phyloP scores from a whole-genome alignment of 2,888 invertebrate species.

The Slavum lentiscoides region DNA sequence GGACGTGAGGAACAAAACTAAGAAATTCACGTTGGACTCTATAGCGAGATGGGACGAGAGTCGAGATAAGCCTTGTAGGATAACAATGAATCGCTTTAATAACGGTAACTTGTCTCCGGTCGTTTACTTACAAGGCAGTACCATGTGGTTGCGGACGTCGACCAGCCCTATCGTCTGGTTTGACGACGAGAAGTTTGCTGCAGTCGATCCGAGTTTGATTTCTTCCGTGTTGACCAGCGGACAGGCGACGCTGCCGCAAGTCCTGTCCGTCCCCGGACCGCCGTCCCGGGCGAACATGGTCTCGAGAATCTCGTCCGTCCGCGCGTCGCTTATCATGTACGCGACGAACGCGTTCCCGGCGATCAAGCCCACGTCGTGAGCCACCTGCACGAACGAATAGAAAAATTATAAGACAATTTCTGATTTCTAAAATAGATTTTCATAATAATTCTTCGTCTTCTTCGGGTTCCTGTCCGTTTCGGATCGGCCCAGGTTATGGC shows the following conservation, averaged over 20 bases:
- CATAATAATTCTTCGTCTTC: too few relatives aligned
- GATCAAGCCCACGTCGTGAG: slow-evolving; percentile 60
- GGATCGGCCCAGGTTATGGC: too few relatives aligned
- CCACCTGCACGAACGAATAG: slow-evolving; percentile 58
- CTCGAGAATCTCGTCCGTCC: slow-evolving; percentile 33
- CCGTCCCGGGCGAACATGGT: slow-evolving; percentile 54
- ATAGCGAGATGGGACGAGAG: too few relatives aligned
- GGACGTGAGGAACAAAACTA: too few relatives aligned
- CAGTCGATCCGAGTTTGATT: not conserved
- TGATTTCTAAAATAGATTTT: too few relatives aligned
- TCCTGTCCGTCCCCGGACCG: slow-evolving; percentile 60
- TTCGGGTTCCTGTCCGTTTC: too few relatives aligned
- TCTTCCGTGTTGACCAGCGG: slow-evolving; percentile 58
- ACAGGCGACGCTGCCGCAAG: slow-evolving; percentile 67
- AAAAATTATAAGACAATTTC: too few relatives aligned
- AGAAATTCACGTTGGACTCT: too few relatives aligned
- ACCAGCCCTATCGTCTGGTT: slow-evolving; percentile 31
- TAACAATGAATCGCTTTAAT: too few relatives aligned
- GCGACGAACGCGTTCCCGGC: slow-evolving; percentile 46
- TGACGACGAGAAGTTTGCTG: slow-evolving; percentile 6
- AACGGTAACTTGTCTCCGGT: not conserved
- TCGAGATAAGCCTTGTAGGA: too few relatives aligned
- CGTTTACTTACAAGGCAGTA: slow-evolving; percentile 32
- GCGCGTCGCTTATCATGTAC: slow-evolving; percentile 41
- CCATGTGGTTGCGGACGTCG: slow-evolving; percentile 42